Percentiles rank a stretch among this genome's conserved stretches.
These are phyloP conservation scores for Drosophila buzzatii DNA, from an alignment of 2,888 invertebrate species.

Conservation along the genomic window DNA sequence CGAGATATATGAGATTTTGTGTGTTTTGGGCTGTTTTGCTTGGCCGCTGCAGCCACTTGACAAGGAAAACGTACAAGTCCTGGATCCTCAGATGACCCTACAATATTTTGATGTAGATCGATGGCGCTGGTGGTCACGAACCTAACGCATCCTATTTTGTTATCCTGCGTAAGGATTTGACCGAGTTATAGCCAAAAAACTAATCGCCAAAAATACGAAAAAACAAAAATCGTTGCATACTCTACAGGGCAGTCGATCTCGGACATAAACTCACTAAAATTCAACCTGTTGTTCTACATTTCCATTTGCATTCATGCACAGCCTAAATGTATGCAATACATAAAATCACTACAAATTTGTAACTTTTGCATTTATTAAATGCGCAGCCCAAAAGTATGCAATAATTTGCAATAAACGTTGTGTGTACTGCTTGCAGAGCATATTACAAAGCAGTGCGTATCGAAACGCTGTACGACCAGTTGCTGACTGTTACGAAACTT, in stretches of 20 bases:
- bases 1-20: background rate
- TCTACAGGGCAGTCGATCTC: background rate
- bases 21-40: background rate
- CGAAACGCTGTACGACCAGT: background rate
- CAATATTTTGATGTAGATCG: background rate
- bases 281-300: too few relatives aligned
- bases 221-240: constrained; percentile 5
- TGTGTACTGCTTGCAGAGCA: background rate
- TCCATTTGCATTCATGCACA: too few relatives aligned
- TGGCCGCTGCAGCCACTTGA: background rate
- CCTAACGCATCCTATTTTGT: background rate
- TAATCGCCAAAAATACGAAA: background rate
- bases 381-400: background rate
- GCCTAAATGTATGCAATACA: too few relatives aligned
- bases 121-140: background rate
- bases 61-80: background rate
- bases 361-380: background rate
- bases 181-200: constrained; percentile 1
- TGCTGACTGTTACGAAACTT: background rate
- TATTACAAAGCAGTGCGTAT: background rate
- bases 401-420: background rate
- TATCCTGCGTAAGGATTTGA: background rate
- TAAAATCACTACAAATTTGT: too few relatives aligned
- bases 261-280: too few relatives aligned
- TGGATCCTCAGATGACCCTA: background rate